Percentiles rank a stretch among this genome's conserved stretches.
phyloP scores from a whole-genome alignment of 2,113 vertebrate genomes.

The Callipepla squamata region DNA sequence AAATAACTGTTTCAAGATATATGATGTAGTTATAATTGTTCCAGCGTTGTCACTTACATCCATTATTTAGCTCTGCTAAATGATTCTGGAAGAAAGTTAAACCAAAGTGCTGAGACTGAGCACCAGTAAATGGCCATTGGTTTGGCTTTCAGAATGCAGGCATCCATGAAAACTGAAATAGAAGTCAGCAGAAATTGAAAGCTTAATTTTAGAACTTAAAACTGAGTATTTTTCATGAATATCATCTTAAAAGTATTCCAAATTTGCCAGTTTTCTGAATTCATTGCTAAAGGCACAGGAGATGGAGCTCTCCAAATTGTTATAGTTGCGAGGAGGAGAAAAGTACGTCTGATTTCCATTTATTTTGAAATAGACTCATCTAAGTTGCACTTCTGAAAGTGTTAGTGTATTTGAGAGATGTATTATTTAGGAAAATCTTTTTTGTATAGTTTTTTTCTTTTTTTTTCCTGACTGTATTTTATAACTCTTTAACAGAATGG shows the following conservation, averaged over 20 bases:
- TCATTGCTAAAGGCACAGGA: neutral
- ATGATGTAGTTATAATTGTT: neutral
- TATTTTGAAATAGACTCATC: neutral
- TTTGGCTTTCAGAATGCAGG: neutral
- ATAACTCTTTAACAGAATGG: neutral
- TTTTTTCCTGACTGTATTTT: neutral
- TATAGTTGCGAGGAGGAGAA: neutral
- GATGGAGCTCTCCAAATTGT: neutral
- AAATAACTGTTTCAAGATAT: neutral
- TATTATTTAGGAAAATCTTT: neutral
- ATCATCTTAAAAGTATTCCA: neutral
- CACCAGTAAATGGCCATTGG: neutral
- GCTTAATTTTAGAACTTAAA: neutral
- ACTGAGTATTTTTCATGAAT: neutral
- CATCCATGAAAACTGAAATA: neutral
- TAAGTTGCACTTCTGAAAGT: neutral
- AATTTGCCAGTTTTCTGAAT: neutral
- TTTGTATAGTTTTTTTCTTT: neutral
- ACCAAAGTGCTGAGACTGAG: accelerated
- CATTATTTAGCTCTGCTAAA: neutral
- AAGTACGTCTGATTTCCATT: neutral
- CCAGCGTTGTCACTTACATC: neutral
- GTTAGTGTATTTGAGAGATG: neutral
- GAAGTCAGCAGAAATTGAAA: neutral
- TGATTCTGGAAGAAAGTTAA: neutral